Evolutionary conservation across 2,888 invertebrate genomes (phyloP).

Genomic region (Nymphalis c-album): DNA sequence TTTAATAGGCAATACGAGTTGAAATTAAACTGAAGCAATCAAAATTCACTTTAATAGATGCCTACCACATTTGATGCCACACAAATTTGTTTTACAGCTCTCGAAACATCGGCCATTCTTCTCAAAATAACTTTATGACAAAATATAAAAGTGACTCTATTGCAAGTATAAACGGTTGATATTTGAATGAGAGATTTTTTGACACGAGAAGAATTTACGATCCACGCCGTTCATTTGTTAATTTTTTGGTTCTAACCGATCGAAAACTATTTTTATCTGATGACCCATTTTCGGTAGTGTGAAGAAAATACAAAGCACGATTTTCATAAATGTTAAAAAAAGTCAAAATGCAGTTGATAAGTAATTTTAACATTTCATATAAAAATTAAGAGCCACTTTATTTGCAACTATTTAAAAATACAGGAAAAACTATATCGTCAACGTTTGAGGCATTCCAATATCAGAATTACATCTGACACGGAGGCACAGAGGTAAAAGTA

Average conservation of each 20-base stretch:
- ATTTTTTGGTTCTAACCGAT: slow-evolving; percentile 11
- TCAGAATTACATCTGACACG: too few relatives aligned
- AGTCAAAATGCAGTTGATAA: too few relatives aligned
- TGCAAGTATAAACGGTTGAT: slow-evolving; percentile 5
- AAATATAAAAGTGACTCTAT: slow-evolving; percentile 23
- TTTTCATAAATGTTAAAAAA: too few relatives aligned
- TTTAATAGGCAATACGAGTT: slow-evolving; percentile 42
- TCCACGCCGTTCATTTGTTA: slow-evolving; percentile 4
- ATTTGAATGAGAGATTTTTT: not conserved
- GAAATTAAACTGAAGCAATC: slow-evolving; percentile 42
- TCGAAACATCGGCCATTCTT: slow-evolving; percentile 42
- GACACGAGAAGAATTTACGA: slow-evolving; percentile 21
- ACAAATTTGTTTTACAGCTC: slow-evolving; percentile 49
- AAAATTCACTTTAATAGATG: slow-evolving; percentile 44
- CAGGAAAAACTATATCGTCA: too few relatives aligned
- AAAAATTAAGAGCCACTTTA: too few relatives aligned
- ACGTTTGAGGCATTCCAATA: too few relatives aligned
- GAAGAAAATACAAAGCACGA: too few relatives aligned
- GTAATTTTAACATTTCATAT: too few relatives aligned
- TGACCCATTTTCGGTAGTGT: slow-evolving; percentile 13
- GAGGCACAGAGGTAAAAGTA: too few relatives aligned
- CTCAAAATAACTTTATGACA: slow-evolving; percentile 29
- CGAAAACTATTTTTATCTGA: slow-evolving; percentile 5
- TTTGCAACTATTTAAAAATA: too few relatives aligned
- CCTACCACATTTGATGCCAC: slow-evolving; percentile 43